phyloP scores from a whole-genome alignment of 2,113 vertebrate species.

The Forbesichthys papilliferus region DNA sequence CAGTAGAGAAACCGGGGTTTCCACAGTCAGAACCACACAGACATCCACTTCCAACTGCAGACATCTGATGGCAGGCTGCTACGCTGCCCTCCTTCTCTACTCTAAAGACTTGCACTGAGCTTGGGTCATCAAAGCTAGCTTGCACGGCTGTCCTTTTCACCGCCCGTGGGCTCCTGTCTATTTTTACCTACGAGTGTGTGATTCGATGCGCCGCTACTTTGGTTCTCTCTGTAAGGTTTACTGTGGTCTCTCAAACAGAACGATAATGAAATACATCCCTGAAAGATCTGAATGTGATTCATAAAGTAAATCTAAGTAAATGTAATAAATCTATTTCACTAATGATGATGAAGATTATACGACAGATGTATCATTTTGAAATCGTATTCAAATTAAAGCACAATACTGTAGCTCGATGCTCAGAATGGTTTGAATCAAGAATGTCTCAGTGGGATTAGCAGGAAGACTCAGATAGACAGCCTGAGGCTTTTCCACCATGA shows the following conservation, averaged over 20 bases:
- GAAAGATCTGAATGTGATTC: too few relatives aligned
- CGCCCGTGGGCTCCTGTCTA: conserved; percentile 35
- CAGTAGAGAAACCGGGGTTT: conserved; percentile 36
- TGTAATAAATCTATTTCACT: too few relatives aligned
- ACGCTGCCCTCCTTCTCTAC: conserved; percentile 11
- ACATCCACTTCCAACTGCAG: conserved; percentile 29
- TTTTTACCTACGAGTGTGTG: conserved; percentile 17
- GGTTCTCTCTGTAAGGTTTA: background rate
- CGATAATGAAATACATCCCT: background rate
- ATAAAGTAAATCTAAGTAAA: too few relatives aligned
- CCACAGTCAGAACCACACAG: conserved; percentile 32
- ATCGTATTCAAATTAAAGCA: too few relatives aligned
- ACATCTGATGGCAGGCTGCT: conserved; percentile 44
- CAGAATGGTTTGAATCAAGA: conserved; percentile 51
- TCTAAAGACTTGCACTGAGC: conserved; percentile 15
- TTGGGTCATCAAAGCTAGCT: conserved; percentile 41
- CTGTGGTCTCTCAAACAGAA: background rate
- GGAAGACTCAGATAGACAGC: conserved; percentile 38
- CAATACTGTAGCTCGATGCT: conserved; percentile 38
- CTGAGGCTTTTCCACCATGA: conserved; percentile 8
- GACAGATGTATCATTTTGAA: too few relatives aligned
- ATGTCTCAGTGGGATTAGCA: conserved; percentile 48
- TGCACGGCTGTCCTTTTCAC: conserved; percentile 31
- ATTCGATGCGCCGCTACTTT: conserved; percentile 4
- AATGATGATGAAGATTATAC: too few relatives aligned